phyloP scores from a whole-genome alignment of 2,797 vertebrate genomes.

The Clamator glandarius region DNA sequence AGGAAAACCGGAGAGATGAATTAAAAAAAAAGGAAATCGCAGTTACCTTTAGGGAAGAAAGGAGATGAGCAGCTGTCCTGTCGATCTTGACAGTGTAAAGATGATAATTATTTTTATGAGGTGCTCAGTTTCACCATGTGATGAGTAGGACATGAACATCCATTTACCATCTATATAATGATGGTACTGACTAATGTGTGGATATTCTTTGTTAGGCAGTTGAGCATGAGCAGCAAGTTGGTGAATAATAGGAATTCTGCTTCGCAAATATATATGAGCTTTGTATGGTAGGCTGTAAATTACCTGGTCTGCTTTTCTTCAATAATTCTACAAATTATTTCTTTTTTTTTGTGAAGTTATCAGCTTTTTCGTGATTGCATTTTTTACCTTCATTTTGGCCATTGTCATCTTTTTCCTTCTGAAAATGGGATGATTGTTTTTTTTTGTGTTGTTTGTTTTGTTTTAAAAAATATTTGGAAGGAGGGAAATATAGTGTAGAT shows the following conservation, averaged over 20 bases:
- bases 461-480: background rate
- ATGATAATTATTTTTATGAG: background rate
- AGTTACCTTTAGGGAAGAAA: background rate
- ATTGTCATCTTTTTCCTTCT: background rate
- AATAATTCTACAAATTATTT: background rate
- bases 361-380: background rate
- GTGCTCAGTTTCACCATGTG: background rate
- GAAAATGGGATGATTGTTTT: background rate
- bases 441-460: too few species aligned
- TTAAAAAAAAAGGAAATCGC: background rate
- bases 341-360: background rate
- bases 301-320: background rate
- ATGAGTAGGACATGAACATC: background rate
- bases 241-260: constrained; percentile 9
- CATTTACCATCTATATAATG: background rate
- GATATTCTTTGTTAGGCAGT: background rate
- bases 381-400: background rate
- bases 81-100: background rate
- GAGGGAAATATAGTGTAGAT: background rate
- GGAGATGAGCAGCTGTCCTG: background rate
- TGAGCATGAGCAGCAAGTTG: background rate
- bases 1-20: background rate
- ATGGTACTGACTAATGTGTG: background rate
- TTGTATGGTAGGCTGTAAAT: background rate
- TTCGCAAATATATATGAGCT: constrained; percentile 12